A percentile compares a stretch with the other conserved stretches of the same genome.
Conservation (phyloP, 2,113 vertebrate genomes). For the rat (Rattus norvegicus) region GRCr8 NC_086019.1:141276001-141276500, state of each 20-base stretch:
- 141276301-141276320: not conserved
- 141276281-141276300: accelerated
- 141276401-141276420: not conserved
- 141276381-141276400: not conserved
- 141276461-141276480: not conserved
- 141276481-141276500: not conserved
- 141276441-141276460: not conserved
- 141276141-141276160: not conserved
- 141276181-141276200: not conserved
- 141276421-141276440: not conserved
- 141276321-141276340: not conserved
- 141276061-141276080: not conserved
- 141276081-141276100: not conserved
- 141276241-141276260: no score
- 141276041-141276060: not conserved
- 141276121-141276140: not conserved
- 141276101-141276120: not conserved
- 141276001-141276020: not conserved
- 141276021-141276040: not conserved
- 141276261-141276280: not conserved
- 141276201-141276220: accelerated
- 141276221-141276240: not conserved
- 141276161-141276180: not conserved
- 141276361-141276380: not conserved
- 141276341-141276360: not conserved